Evolutionary conservation across 2,888 invertebrate species (phyloP).

Genomic region (Dysmachus trigonus): DNA sequence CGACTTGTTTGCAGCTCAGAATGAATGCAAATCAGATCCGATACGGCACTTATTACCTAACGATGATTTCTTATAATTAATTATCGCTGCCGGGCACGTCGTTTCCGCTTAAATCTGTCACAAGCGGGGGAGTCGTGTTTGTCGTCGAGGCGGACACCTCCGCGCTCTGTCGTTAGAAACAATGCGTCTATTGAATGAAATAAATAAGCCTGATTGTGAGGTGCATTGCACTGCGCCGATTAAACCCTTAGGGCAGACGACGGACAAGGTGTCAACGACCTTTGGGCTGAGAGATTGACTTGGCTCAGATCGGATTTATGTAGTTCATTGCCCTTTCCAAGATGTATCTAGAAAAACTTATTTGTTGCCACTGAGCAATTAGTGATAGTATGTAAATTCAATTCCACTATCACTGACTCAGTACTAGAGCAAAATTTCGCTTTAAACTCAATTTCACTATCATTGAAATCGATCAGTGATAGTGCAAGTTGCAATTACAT

Average conservation of each 20-base stretch:
- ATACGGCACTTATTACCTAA: background rate
- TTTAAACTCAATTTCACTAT: too few relatives aligned
- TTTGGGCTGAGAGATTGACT: background rate
- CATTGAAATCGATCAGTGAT: too few relatives aligned
- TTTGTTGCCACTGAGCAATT: too few relatives aligned
- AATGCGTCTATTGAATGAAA: background rate
- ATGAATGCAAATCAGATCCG: background rate
- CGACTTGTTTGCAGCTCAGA: too few relatives aligned
- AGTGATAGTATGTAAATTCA: too few relatives aligned
- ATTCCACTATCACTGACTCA: too few relatives aligned
- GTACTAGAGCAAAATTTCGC: too few relatives aligned
- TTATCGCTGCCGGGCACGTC: background rate
- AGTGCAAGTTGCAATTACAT: too few relatives aligned
- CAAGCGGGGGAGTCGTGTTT: background rate
- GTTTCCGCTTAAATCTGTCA: conserved; percentile 13
- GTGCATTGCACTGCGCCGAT: background rate
- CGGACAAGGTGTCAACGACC: conserved; percentile 20
- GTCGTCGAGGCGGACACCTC: background rate
- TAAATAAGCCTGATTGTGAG: background rate
- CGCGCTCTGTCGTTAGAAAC: background rate
- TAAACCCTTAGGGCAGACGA: background rate
- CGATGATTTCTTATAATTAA: background rate
- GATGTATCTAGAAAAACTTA: background rate
- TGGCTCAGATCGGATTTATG: background rate
- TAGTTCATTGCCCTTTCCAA: background rate